Base-by-base conservation (phyloP, 2,113 vertebrate species). In the Acanthochromis polyacanthus region DNA sequence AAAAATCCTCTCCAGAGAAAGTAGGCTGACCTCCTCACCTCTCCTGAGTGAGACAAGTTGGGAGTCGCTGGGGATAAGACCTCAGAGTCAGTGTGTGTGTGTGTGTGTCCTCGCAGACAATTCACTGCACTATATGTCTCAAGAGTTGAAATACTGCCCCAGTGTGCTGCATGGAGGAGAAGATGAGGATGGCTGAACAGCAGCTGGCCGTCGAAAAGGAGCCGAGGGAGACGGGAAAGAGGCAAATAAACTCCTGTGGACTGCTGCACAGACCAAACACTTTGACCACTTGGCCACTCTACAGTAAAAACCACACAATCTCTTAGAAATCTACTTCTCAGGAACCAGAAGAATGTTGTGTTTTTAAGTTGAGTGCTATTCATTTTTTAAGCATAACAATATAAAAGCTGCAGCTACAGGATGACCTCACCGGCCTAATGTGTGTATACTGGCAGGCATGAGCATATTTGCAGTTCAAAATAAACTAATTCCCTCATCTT, bases 191-290 rank as follows among this genome's bases (percentile, higher is more conserved):
- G 57, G 11, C 32, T 22, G 40, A 30, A 68, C 51, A 62, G 70
- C 75, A 88, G 75, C 84, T 75, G 84, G 72, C 72, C 4, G 7
- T 20, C 14, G 2, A 45, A 62, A 36, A 82, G 58, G 57, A 74
- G 55, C 65, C 0, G 57, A 59, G 10, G 8, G 20, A 46, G 32
- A 10, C 69, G 46, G 46, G 19, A 57, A 25, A 59, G 57, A 69
- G 78, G 71, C 62, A 14, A 59, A 43, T 23, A 55, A 71, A 25
- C 62, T 28, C n/a, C 70, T 58, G 15, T 20, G 32, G 25, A 32
- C 61, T 67, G 70, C 61, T 63, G 77, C 40, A n/a, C 60, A 63
- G 73, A 62, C 53, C 38, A 56, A 70, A 78, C 62, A 51, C 66
- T 40, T 2, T 23, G 65, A 78, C 65, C 64, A 78, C 62, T 58